A percentile compares a stretch with the other conserved stretches of the same genome.
phyloP scores from a whole-genome alignment of 2,888 invertebrate genomes.

The Abrostola triplasia region DNA sequence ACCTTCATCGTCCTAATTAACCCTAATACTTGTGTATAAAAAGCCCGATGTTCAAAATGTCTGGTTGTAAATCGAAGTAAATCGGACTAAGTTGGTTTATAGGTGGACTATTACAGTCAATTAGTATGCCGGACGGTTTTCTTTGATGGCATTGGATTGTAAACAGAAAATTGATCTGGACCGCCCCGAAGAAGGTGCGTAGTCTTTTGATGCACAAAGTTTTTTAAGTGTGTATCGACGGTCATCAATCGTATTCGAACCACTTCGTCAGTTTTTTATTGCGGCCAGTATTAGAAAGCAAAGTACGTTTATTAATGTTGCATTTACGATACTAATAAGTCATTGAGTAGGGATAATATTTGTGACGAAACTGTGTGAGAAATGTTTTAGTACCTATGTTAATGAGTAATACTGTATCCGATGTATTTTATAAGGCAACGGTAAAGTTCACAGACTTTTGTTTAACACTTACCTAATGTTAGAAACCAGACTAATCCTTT shows the following conservation, averaged over 20 bases:
- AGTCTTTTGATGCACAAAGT: constrained; percentile 64
- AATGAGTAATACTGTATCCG: too few relatives aligned
- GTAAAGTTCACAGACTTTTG: too few relatives aligned
- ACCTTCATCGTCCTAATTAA: constrained; percentile 54
- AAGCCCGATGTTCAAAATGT: constrained; percentile 47
- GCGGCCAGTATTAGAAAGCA: constrained; percentile 21
- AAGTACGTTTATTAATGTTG: constrained; percentile 25
- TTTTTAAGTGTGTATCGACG: constrained; percentile 48
- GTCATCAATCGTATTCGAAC: constrained; percentile 56
- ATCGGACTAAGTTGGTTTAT: constrained; percentile 61
- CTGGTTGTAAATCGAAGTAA: constrained; percentile 63
- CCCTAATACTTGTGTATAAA: constrained; percentile 50
- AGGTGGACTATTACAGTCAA: constrained; percentile 83
- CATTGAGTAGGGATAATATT: background rate
- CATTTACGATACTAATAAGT: background rate
- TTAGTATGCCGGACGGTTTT: constrained; percentile 77
- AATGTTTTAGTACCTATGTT: too few relatives aligned
- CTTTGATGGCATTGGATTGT: constrained; percentile 82
- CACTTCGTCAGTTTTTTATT: constrained; percentile 46
- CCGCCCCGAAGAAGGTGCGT: constrained; percentile 70
- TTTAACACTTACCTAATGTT: too few relatives aligned
- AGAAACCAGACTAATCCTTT: too few relatives aligned
- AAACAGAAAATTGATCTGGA: constrained; percentile 84
- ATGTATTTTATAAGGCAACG: too few relatives aligned
- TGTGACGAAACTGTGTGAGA: too few relatives aligned